phyloP scores from a whole-genome alignment of 1,140 invertebrate genomes.

The Yoshiicerus persimilis region DNA sequence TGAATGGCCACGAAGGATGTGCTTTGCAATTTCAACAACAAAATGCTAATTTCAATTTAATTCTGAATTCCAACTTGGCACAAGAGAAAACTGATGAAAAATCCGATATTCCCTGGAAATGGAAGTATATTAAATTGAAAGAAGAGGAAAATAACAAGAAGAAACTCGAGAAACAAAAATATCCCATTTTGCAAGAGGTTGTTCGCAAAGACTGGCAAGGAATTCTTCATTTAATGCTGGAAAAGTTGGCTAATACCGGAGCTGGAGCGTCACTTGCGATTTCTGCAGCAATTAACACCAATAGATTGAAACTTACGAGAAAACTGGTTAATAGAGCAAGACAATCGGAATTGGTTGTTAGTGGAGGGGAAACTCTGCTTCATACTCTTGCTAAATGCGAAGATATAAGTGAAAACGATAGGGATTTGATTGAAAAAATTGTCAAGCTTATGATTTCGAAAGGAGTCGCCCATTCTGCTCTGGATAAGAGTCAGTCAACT shows the following conservation, averaged over 20 bases:
- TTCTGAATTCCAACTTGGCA: neutral
- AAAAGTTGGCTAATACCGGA: constrained; percentile 50
- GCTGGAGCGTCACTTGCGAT: constrained; percentile 49
- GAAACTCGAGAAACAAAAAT: constrained; percentile 51
- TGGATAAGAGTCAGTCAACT: constrained; percentile 55
- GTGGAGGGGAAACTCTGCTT: constrained; percentile 32
- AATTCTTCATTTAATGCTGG: constrained; percentile 52
- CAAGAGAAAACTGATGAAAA: neutral
- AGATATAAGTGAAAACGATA: constrained; percentile 46
- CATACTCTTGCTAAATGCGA: constrained; percentile 53
- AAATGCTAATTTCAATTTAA: constrained; percentile 52
- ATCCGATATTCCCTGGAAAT: constrained; percentile 26
- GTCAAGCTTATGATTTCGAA: constrained; percentile 23
- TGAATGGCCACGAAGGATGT: constrained; percentile 57
- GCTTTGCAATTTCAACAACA: constrained; percentile 57
- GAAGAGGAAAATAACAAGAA: constrained; percentile 50
- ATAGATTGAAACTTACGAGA: constrained; percentile 56
- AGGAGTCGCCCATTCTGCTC: constrained; percentile 40
- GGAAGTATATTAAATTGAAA: constrained; percentile 37
- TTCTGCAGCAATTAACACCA: constrained; percentile 55
- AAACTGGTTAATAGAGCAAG: constrained; percentile 53
- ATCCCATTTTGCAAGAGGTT: constrained; percentile 50
- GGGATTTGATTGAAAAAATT: constrained; percentile 8
- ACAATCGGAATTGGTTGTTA: neutral
- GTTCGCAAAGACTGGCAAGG: constrained; percentile 54